These are phyloP conservation scores for Drosophila cognata DNA, from an alignment of 2,888 invertebrate genomes.

Conservation along the genomic window DNA sequence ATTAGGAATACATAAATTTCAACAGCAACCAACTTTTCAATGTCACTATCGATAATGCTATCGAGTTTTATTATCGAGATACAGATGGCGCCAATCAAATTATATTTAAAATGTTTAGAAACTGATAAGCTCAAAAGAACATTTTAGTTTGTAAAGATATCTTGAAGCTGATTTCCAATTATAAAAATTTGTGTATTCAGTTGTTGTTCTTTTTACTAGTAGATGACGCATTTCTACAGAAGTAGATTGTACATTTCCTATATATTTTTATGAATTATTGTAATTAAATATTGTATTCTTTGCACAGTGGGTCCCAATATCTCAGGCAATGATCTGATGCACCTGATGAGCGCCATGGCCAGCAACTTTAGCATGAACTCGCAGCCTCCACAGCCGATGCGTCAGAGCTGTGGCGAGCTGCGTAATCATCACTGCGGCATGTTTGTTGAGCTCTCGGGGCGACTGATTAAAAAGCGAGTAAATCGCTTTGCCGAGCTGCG, in stretches of 20 bases:
- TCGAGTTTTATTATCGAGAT: not conserved
- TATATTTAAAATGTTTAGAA: not conserved
- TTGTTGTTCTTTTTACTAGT: too few species aligned
- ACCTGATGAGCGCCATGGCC: constrained; percentile 82
- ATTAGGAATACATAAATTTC: not conserved
- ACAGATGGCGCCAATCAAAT: not conserved
- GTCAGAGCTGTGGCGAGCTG: constrained; percentile 87
- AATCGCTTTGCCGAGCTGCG: constrained; percentile 87
- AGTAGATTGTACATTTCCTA: not conserved
- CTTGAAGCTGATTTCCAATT: not conserved
- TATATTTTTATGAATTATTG: not conserved
- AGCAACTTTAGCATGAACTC: constrained; percentile 83
- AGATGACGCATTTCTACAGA: not conserved
- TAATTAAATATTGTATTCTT: not conserved
- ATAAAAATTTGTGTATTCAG: not conserved
- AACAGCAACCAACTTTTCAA: not conserved
- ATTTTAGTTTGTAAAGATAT: not conserved
- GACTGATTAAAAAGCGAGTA: constrained; percentile 87
- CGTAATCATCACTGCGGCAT: constrained; percentile 86
- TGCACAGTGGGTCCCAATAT: constrained; percentile 69
- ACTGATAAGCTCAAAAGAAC: not conserved
- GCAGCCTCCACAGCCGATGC: constrained; percentile 83
- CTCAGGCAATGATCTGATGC: constrained; percentile 79
- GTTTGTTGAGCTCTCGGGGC: constrained; percentile 87
- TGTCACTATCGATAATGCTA: not conserved